A percentile compares a stretch with the other conserved stretches of the same genome.
Conservation (phyloP, 2,888 invertebrate species). For the Spilosoma lubricipeda region DNA sequence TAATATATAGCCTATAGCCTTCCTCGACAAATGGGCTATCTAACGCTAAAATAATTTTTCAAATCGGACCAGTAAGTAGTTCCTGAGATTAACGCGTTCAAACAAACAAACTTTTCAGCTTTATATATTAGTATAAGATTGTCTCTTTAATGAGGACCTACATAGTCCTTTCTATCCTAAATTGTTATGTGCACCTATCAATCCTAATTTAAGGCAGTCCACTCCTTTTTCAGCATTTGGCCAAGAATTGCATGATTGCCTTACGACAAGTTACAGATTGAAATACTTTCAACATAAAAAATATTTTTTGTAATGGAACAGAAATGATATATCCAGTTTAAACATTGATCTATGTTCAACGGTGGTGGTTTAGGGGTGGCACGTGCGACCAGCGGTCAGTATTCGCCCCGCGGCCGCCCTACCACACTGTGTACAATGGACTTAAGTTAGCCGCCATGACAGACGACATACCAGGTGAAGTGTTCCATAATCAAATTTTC, state of each 20-base stretch:
- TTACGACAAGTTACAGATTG: not conserved
- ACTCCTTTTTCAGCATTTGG: not conserved
- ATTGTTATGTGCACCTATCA: not conserved
- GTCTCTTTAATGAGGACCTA: not conserved
- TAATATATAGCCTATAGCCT: too few relatives aligned
- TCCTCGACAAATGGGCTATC: too few relatives aligned
- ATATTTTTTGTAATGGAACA: not conserved
- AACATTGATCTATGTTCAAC: slow-evolving; percentile 48
- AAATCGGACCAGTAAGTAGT: too few relatives aligned
- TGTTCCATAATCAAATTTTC: slow-evolving; percentile 38
- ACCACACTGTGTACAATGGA: slow-evolving; percentile 63
- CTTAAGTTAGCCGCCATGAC: slow-evolving; percentile 48
- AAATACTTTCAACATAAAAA: not conserved
- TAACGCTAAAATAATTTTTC: too few relatives aligned
- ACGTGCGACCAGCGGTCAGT: slow-evolving; percentile 78
- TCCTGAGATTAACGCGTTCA: too few relatives aligned
- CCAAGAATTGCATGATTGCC: not conserved
- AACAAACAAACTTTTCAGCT: too few relatives aligned
- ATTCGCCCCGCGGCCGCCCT: slow-evolving; percentile 70
- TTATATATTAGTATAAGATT: too few relatives aligned
- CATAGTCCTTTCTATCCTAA: not conserved
- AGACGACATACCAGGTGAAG: slow-evolving; percentile 82
- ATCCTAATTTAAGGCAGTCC: not conserved
- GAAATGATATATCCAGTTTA: slow-evolving; percentile 47
- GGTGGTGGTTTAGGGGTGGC: slow-evolving; percentile 64